A percentile compares a stretch with the other conserved stretches of the same genome.
Conservation (phyloP, 2,797 vertebrate species). For the Lagodon rhomboides region DNA sequence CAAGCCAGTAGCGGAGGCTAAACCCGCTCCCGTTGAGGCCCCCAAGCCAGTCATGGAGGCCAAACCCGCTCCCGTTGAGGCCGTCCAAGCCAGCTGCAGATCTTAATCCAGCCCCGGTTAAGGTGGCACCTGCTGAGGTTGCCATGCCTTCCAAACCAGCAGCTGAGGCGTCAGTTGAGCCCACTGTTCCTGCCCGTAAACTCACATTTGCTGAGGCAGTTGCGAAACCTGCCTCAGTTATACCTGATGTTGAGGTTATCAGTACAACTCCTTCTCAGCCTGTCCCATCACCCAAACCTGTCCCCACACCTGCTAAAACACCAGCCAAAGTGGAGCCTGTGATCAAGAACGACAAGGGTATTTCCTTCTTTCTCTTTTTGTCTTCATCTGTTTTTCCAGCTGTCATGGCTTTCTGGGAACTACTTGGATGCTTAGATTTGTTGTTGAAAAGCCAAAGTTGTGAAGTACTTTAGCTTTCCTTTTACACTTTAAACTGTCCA, state of each 20-base stretch:
- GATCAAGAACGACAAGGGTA: constrained; percentile 98
- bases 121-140: constrained; percentile 24
- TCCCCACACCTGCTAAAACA: constrained; percentile 74
- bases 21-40: constrained; percentile 3
- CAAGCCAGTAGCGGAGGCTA: not conserved
- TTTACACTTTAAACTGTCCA: not conserved
- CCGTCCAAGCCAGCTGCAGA: not conserved
- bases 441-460: not conserved
- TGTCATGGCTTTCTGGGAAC: constrained; percentile 33
- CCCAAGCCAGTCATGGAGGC: not conserved
- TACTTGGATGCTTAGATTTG: constrained; percentile 15
- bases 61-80: not conserved
- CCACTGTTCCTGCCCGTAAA: constrained; percentile 66
- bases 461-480: not conserved
- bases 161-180: constrained; percentile 42
- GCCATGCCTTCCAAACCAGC: constrained; percentile 32
- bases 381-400: constrained; percentile 47
- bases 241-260: constrained; percentile 74
- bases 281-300: constrained; percentile 71
- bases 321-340: constrained; percentile 87
- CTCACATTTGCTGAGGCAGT: constrained; percentile 83
- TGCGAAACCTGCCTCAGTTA: constrained; percentile 73
- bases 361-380: constrained; percentile 77
- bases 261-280: constrained; percentile 60
- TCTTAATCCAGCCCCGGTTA: constrained; percentile 18